Base-by-base conservation (phyloP, 2,113 vertebrate genomes). In the Cryptomyrus ogoouensis region DNA sequence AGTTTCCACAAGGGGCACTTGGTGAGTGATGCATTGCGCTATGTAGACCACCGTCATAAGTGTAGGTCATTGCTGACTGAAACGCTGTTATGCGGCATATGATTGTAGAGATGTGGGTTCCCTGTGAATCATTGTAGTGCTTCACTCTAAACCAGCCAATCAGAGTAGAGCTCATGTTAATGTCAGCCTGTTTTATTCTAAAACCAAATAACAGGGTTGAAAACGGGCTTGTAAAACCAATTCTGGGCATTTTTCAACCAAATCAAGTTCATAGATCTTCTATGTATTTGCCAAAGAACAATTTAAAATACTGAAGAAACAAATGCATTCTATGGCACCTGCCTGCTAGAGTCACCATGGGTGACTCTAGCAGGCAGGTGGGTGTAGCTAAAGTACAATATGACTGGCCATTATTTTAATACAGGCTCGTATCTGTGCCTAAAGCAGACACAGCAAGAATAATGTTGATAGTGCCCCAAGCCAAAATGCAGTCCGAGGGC, bases 381-480 rank as follows among this genome's bases (percentile, higher is more conserved):
- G 77, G 39, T 42, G 17, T 39, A 39, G 77, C 19, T 83, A 24
- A 83, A 83, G 77, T 46, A 46, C 77, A 39, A 74, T 35, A 9
- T 74, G 12, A 83, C 44, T 83, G 77, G 19, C 77, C 42, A 24
- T 39, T 83, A 35, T 74, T 74, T 74, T 74, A 31, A 46, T 46
- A 44, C 35, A 46, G 77, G 39, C 13, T 52, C 0, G 15, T 31
- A 44, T 6, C 39, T 42, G 77, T 83, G 35, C 31, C 39, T 19
- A 39, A 15, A 83, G 77, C 7, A 44, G 77, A 21, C 13, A 44
- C 88, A 89, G 53, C 24, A 93, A 92, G 44, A 95, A 1, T 66
- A 94, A 0, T 1, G 96, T 56, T 56, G 92, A 90, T 0, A 96
- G 1, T 0, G 90, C 92, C 46, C 96, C 95, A 83, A 91, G 83